Evolutionary conservation across 92 coral and sea anemone genomes (phyloP), one percentile per base, ranked within the genome.

Genomic region (Porites evermanni): DNA sequence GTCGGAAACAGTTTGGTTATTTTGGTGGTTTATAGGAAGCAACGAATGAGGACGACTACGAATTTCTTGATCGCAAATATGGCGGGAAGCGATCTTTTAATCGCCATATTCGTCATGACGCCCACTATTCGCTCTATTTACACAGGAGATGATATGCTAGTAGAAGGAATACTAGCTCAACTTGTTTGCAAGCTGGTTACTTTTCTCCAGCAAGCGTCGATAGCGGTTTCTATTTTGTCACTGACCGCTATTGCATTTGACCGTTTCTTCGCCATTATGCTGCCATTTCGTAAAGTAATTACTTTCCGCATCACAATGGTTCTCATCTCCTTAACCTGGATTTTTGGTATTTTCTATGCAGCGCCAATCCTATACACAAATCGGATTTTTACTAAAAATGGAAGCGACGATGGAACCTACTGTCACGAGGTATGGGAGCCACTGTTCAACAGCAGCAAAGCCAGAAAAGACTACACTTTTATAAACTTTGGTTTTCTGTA

Each of bases 281-380:
- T 87, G 14, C 94, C 94, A 0, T 88, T 91, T 63, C 78, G 78
- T 1, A 52, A 67, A 20, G 72, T 88, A 17, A 84, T 91, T 50
- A 83, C 91, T 8, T 23, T 47, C 50, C 77, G 73, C 59, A 72
- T 67, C 38, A 87, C 87, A 9, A 79, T 61, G 26, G 6, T 79
- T 3, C 24, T 91, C 58, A 84, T 91, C 67, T 80, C 56, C 5
- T 6, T 84, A 14, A 84, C 86, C 2, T 91, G 94, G 94, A 12
- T 91, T 2, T 20, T 80, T 3, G 86, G 81, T 0, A 59, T 73
- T 16, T 8, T 74, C 16, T 74, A 72, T 10, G 67, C 87, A 5
- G 89, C 89, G 1, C 94, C 94, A 54, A 19, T 91, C 12, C 77
- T 91, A 69, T 91, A 91, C 80, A 76, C 88, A 13, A 85, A 85